Base-by-base conservation (phyloP, 2,797 vertebrate species). In the Oreochromis mossambicus region DNA sequence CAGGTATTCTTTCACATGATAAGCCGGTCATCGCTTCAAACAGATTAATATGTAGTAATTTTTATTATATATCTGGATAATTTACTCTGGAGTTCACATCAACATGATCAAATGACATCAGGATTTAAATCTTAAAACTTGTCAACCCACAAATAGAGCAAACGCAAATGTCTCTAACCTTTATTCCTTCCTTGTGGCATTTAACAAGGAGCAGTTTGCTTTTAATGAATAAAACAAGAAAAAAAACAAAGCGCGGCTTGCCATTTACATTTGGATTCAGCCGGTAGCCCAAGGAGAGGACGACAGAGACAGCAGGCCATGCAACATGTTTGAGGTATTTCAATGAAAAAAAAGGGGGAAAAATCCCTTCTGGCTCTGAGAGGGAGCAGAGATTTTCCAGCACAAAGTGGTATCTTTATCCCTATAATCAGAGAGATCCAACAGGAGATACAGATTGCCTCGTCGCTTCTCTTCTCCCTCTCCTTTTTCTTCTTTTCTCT, bases 401-500 rank as follows among this genome's bases (percentile, higher is more conserved):
- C 77, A 86, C 86, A 90, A 85, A 92, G 87, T 88, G 86, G 32
- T 21, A 48, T 88, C 88, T 87, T 87, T 82, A 90, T 91, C 86
- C 78, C 75, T 48, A 3, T 83, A 90, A 91, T 90, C 86, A 87
- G 54, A 83, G 76, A 48, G 87, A 89, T 90, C 79, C 79, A 83
- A 24, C 73, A 36, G 79, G n/a, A 87, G 92, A 91, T 92, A 79
- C 1, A 24, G 12, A 8, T 17, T 3, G 34, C 56, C 48, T 50
- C 5, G 2, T 68, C n/a, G 63, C 80, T 19, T 15, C 75, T 14
- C 73, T 6, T 36, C 68, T 21, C 77, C 38, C 68, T 21, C 68
- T 63, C 63, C n/a, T 3, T 13, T 11, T 85, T 14, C 15, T 24
- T 13, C 48, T 75, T 34, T 46, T 3, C 75, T 77, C 54, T 78